Base-by-base conservation (phyloP, 1,140 invertebrate species). In the Drosophila pachea region DNA sequence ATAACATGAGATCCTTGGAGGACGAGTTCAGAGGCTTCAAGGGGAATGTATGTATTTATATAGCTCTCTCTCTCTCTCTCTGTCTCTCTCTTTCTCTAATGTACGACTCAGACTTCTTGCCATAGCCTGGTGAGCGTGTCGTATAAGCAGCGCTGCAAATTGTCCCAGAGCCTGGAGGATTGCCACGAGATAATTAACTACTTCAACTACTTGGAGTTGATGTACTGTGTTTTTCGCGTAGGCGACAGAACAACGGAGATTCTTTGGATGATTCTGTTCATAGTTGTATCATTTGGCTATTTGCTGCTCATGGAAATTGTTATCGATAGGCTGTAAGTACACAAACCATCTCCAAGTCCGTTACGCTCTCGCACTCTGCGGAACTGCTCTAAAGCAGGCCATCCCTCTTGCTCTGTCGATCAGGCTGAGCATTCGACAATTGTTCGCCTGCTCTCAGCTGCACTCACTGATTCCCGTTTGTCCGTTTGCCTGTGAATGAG, bases 161-260 rank as follows among this genome's bases (percentile, higher is more conserved):
- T 82, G 74, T 45, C 63, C 22, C 6, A 4, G 29, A 14, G 6
- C 0, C 22, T 72, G 4, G 2, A 8, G 2, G 31, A 82, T 8
- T 82, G 78, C 40, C 11, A 38, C 2, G 9, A 12, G 0, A 72
- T 66, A 0, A 47, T 66, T 0, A 55, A 53, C 7, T 62, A 62
- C 4, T 63, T 82, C 22, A 74, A 82, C 38, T 82, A 82, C 33
- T 82, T 68, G 4, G 42, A 66, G 35, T 16, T 82, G 47, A 78
- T 82, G 55, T 83, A 74, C 4, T 82, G 78, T n/a, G 8, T 7
- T 0, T 62, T 78, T 0, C 0, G 63, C 1, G 68, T 82, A 4
- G 7, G 40, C 0, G 12, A 68, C 0, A 40, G 47, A 4, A 2
- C 8, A 0, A 9, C 14, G 0, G 78, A 82, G 29, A 12, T 56